Evolutionary conservation across 2,888 invertebrate species (phyloP), one percentile per base, ranked within the genome.

Genomic region (Tetragonula carbonaria): DNA sequence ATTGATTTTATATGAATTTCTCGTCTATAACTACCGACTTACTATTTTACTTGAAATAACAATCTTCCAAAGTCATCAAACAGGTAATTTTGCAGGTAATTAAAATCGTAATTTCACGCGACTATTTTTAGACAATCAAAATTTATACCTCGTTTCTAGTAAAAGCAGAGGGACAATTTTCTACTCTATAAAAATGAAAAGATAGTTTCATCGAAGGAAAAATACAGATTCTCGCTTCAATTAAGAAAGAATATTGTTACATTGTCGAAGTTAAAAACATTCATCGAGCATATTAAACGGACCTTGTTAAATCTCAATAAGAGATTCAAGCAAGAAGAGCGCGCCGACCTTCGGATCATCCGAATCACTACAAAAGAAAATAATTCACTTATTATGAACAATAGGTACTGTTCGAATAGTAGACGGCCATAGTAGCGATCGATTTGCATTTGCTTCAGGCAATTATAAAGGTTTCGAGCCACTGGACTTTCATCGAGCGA

Each of bases 331-430:
- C 68, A 62, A 76, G 59, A 70, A 57, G 70, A 53, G 51, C 75
- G n/a, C 55, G 23, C n/a, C 81, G 85, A 81, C 75, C 85, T 86
- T 81, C 75, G 73, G 59, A 81, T 80, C 62, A 63, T 73, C 76
- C 74, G 55, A 73, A 63, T 38, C 57, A 73, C 66, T 75, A 81
- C 68, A 78, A 85, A 78, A 80, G 73, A 65, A 85, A 75, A 78
- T 78, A 81, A 86, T 85, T 86, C 74, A 59, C 76, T 84, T 77
- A 77, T 84, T 79, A 74, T 62, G 74, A 84, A 84, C 85, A 84
- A 86, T 84, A 84, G 78, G 33, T 18, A 73, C 71, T 66, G 57
- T 53, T 50, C 63, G 50, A 50, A 28, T 68, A 81, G 81, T 82
- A 83, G 74, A 21, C 71, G 84, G 45, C 65, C 70, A 33, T 75